A percentile compares a stretch with the other conserved stretches of the same genome.
Conservation (phyloP, 1,140 invertebrate genomes). For the Conopomorpha cramerella region DNA sequence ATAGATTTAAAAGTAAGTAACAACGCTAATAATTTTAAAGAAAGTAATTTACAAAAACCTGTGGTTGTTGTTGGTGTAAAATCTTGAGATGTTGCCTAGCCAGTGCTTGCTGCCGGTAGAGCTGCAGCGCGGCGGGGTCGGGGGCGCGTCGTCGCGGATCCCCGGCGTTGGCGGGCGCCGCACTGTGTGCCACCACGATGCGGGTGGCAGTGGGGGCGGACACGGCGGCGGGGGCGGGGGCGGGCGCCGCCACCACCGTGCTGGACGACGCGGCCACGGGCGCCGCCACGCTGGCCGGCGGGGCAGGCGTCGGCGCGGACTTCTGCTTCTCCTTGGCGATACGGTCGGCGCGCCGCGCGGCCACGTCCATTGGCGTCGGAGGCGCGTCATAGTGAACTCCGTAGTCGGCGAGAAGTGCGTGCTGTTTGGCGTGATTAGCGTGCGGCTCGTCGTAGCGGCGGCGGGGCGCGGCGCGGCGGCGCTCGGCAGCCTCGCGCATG, state of each 20-base stretch:
- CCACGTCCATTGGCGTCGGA: conserved; percentile 82
- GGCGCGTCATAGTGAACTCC: conserved; percentile 88
- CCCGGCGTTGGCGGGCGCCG: conserved; percentile 3
- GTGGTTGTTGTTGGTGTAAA: conserved; percentile 22
- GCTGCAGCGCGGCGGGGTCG: conserved; percentile 11
- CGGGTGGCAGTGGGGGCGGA: background rate
- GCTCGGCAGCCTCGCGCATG: conserved; percentile 73
- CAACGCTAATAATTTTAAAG: background rate
- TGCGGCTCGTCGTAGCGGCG: conserved; percentile 73
- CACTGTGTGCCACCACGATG: conserved; percentile 3
- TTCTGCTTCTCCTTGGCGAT: conserved; percentile 79
- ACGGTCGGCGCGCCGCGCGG: conserved; percentile 80
- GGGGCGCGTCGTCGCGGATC: background rate
- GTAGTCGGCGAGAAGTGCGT: conserved; percentile 80
- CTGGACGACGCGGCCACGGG: too few species aligned
- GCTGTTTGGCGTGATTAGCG: conserved; percentile 80
- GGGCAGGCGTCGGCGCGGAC: conserved; percentile 20
- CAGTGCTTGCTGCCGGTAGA: conserved; percentile 18
- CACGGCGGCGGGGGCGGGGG: conserved; percentile 4
- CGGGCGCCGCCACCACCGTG: too few species aligned
- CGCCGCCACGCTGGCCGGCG: conserved; percentile 17
- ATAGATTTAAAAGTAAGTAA: background rate
- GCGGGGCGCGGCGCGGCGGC: conserved; percentile 71
- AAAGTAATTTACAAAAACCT: too few species aligned
- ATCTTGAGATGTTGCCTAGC: conserved; percentile 37